A percentile compares a stretch with the other conserved stretches of the same genome.
phyloP scores from a whole-genome alignment of 2,888 invertebrate species.

The Mamestra brassicae region DNA sequence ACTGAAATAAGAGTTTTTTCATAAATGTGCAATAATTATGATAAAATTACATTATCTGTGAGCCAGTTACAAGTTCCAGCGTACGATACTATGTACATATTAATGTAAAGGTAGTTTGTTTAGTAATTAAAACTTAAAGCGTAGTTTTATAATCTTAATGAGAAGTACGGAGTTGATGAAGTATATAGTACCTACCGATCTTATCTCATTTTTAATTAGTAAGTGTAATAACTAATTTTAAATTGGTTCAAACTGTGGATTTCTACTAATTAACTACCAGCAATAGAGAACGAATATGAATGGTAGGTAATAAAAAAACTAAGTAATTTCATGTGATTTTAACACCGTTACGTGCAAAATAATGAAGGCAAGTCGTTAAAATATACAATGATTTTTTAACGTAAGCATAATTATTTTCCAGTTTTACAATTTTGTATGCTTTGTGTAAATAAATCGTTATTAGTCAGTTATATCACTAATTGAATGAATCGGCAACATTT shows the following conservation, averaged over 20 bases:
- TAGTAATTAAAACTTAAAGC: slow-evolving; percentile 70
- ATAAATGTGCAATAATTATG: slow-evolving; percentile 70
- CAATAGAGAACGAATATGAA: slow-evolving; percentile 67
- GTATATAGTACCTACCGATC: slow-evolving; percentile 55
- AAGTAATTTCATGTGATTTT: slow-evolving; percentile 71
- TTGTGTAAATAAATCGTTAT: slow-evolving; percentile 60
- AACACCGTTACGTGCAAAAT: slow-evolving; percentile 61
- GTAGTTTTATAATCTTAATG: slow-evolving; percentile 73
- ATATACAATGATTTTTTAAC: slow-evolving; percentile 51
- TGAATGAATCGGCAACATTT: slow-evolving; percentile 50
- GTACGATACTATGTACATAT: slow-evolving; percentile 78
- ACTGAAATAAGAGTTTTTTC: slow-evolving; percentile 49
- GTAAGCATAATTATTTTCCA: slow-evolving; percentile 55
- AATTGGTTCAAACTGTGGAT: slow-evolving; percentile 69
- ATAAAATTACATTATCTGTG: slow-evolving; percentile 63
- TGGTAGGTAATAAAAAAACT: slow-evolving; percentile 58
- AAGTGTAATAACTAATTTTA: slow-evolving; percentile 73
- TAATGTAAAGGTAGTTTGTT: slow-evolving; percentile 76
- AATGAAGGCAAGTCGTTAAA: slow-evolving; percentile 59
- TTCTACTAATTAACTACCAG: slow-evolving; percentile 67
- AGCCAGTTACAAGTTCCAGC: slow-evolving; percentile 73
- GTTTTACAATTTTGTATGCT: slow-evolving; percentile 58
- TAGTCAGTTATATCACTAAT: slow-evolving; percentile 58
- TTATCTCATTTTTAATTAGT: slow-evolving; percentile 76
- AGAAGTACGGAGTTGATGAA: slow-evolving; percentile 57